phyloP scores from a whole-genome alignment of 53 echinoderm and acorn worm genomes.

The Holothuria leucospilota region DNA sequence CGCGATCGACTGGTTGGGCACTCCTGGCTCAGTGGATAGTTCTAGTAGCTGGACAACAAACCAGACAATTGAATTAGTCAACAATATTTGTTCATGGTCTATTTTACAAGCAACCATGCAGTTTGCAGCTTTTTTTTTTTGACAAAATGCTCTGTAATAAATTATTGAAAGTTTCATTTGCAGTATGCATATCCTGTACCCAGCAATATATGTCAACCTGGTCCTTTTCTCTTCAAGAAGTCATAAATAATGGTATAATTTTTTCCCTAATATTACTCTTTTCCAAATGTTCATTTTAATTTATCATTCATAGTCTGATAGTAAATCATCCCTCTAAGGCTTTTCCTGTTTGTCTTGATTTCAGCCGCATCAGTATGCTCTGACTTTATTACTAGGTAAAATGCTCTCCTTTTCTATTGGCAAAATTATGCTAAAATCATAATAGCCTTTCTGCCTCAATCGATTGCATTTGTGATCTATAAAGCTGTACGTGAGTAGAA shows the following conservation, averaged over 20 bases:
- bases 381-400: constrained; percentile 1
- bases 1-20: no score
- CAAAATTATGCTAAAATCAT: constrained; percentile 35
- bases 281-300: constrained; percentile 20
- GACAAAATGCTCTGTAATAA: no score
- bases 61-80: no score
- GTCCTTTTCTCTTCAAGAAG: no score
- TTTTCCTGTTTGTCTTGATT: constrained; percentile 10
- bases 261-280: background rate
- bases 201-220: no score
- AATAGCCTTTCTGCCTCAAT: constrained; percentile 41
- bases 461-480: constrained; percentile 23
- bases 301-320: constrained; percentile 1
- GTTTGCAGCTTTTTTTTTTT: no score
- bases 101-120: no score
- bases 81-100: no score
- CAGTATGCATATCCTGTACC: no score
- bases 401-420: constrained; percentile 31
- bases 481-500: constrained; percentile 4
- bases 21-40: no score
- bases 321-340: constrained; percentile 25
- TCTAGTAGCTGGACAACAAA: no score
- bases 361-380: constrained; percentile 1
- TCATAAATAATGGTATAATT: constrained; percentile 35
- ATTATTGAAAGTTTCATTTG: no score